These are phyloP conservation scores for Leptopilina drosophilae DNA, from an alignment of 2,888 invertebrate species.

Conservation along the genomic window DNA sequence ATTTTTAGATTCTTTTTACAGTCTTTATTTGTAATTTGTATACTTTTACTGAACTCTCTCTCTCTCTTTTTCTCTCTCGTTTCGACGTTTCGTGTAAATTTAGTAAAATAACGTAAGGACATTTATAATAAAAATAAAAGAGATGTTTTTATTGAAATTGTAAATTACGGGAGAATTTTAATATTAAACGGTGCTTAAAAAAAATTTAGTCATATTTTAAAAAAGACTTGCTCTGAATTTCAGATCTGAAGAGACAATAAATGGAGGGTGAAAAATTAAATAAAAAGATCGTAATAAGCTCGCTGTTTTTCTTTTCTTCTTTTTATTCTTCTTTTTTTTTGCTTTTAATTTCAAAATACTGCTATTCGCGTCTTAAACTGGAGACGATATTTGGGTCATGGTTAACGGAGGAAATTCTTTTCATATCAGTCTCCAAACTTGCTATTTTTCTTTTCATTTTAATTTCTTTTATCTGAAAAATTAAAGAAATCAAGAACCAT, in stretches of 20 bases:
- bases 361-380: constrained; percentile 38
- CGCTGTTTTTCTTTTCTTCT: background rate
- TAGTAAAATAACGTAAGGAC: background rate
- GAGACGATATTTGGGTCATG: constrained; percentile 58
- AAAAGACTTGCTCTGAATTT: background rate
- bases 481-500: constrained; percentile 41
- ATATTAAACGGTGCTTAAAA: background rate
- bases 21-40: too few relatives aligned
- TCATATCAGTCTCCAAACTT: constrained; percentile 17
- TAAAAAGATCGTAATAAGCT: constrained; percentile 36
- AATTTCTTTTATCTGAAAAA: background rate
- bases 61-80: too few relatives aligned
- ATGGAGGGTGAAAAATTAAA: constrained; percentile 29
- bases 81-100: background rate
- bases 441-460: constrained; percentile 26
- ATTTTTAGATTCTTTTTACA: too few relatives aligned
- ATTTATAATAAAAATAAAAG: background rate
- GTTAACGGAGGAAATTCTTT: constrained; percentile 49
- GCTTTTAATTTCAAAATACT: constrained; percentile 61
- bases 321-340: too few relatives aligned
- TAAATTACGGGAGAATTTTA: background rate
- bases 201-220: background rate
- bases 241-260: constrained; percentile 16
- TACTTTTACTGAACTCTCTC: too few relatives aligned
- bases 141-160: too few relatives aligned